A percentile compares a stretch with the other conserved stretches of the same genome.
Evolutionary conservation across 2,797 vertebrate species (phyloP).

Genomic region (Nothura maculosa): DNA sequence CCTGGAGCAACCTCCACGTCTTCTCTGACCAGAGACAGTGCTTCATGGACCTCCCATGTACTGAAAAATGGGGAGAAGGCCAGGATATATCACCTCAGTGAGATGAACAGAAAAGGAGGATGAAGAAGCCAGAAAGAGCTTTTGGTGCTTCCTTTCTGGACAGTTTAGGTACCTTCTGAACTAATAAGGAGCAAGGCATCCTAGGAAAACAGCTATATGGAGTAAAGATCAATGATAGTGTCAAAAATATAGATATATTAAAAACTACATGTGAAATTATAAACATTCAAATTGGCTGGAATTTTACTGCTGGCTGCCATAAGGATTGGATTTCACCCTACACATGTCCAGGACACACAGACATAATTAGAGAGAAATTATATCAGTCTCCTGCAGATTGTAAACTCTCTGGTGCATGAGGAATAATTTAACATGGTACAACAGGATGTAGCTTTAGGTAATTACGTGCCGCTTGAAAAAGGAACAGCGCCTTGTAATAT

Average conservation of each 20-base stretch:
- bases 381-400: neutral
- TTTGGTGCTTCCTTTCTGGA: neutral
- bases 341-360: neutral
- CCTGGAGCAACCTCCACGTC: neutral
- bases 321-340: conserved; percentile 3
- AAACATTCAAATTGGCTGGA: neutral
- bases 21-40: neutral
- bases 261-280: conserved; percentile 14
- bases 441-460: neutral
- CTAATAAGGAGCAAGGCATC: neutral
- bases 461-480: neutral
- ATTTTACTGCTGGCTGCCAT: conserved; percentile 24
- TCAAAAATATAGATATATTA: neutral
- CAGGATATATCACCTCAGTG: too few species aligned
- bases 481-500: neutral
- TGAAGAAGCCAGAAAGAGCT: neutral
- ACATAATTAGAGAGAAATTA: neutral
- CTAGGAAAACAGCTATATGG: neutral
- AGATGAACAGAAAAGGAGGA: neutral
- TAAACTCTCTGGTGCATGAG: neutral
- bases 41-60: neutral
- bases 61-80: neutral
- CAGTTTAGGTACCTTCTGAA: neutral
- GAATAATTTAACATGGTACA: neutral
- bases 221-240: neutral